Conservation (phyloP, 2,113 vertebrate species). For the Procapra przewalskii region DNA sequence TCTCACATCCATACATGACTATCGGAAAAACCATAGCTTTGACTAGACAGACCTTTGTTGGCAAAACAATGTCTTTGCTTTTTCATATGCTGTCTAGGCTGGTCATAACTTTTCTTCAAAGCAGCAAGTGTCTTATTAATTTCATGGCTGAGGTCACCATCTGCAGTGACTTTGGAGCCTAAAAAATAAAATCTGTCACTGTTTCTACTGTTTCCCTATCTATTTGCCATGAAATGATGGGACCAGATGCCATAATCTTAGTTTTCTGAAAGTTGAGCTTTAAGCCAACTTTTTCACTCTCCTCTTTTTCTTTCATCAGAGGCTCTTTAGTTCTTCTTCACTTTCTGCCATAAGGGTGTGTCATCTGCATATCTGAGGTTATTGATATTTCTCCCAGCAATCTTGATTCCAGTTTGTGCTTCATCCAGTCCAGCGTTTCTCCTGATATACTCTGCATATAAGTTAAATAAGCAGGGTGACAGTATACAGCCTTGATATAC, state of each 20-base stretch:
- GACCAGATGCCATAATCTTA: not conserved
- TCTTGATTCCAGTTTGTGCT: not conserved
- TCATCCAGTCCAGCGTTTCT: rapidly evolving
- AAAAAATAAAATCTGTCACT: not conserved
- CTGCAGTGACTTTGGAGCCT: not conserved
- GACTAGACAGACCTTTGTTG: not conserved
- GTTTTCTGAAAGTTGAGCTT: not conserved
- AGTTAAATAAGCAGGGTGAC: not conserved
- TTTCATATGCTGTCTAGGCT: not conserved
- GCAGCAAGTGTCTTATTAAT: not conserved
- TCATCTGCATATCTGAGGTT: not conserved
- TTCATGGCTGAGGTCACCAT: not conserved
- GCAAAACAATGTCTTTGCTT: not conserved
- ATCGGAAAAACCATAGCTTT: not conserved
- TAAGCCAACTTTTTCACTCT: not conserved
- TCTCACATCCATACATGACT: not conserved
- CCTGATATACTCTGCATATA: not conserved
- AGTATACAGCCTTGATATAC: not conserved
- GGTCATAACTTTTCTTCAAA: not conserved
- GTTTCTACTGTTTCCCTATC: not conserved
- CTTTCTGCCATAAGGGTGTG: not conserved
- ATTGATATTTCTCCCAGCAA: not conserved
- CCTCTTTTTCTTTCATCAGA: not conserved
- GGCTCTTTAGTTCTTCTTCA: not conserved
- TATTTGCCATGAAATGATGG: not conserved